These are phyloP conservation scores for Dicyrtomina minuta DNA, from an alignment of 2,888 invertebrate genomes.

Conservation along the genomic window DNA sequence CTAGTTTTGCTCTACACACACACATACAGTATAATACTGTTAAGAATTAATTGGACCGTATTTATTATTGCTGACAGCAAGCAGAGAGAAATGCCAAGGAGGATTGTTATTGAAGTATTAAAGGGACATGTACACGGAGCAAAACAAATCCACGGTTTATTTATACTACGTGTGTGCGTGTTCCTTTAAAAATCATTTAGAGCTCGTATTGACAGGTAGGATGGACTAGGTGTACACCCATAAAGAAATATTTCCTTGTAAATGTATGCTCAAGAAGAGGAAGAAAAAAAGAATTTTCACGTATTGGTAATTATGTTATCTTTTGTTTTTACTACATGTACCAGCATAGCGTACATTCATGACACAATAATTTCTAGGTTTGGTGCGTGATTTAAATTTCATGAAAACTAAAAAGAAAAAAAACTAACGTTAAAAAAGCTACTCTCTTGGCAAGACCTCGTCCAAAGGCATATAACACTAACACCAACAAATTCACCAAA, in stretches of 20 bases:
- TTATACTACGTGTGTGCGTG: conserved; percentile 12
- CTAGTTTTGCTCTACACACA: neutral
- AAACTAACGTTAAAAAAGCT: no score
- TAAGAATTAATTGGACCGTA: conserved; percentile 28
- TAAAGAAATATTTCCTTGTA: neutral
- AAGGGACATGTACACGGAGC: no score
- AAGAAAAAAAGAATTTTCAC: neutral
- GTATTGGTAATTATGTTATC: neutral
- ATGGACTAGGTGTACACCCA: neutral
- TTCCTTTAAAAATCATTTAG: conserved; percentile 12
- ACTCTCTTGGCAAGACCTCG: no score
- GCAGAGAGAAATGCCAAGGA: neutral
- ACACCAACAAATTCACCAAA: no score
- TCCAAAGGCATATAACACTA: no score
- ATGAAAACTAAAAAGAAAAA: no score
- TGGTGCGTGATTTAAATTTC: neutral
- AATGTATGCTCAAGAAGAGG: neutral
- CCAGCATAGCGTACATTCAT: no score
- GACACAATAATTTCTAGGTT: neutral
- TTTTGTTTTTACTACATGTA: neutral
- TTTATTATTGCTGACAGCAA: conserved; percentile 7
- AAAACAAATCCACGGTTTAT: no score
- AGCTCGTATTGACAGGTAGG: conserved; percentile 6
- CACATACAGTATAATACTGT: neutral
- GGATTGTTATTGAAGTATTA: no score